A percentile compares a stretch with the other conserved stretches of the same genome.
Conservation (phyloP, 2,113 vertebrate genomes). For the Caloenas nicobarica region DNA sequence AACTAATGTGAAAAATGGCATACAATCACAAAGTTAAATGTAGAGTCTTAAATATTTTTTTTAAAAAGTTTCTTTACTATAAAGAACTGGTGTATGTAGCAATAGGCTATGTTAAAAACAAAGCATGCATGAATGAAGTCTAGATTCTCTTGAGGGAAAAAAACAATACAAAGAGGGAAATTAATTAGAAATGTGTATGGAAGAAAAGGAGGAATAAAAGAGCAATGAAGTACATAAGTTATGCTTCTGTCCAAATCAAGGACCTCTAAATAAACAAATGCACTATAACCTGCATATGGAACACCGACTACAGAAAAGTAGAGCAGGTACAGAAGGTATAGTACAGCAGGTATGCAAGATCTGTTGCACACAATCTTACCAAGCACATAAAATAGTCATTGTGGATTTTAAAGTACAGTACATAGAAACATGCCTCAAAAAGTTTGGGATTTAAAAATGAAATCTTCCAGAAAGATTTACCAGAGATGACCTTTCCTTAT, state of each 20-base stretch:
- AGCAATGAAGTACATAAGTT: background rate
- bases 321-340: background rate
- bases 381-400: background rate
- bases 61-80: background rate
- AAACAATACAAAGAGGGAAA: background rate
- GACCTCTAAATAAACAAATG: background rate
- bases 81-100: background rate
- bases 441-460: background rate
- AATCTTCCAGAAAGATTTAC: background rate
- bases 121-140: background rate
- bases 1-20: background rate
- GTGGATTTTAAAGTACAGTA: background rate
- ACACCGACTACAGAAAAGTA: background rate
- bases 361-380: background rate
- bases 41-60: background rate
- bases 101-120: background rate
- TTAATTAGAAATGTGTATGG: background rate
- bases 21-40: background rate
- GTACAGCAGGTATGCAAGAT: background rate
- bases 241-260: background rate
- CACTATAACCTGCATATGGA: background rate
- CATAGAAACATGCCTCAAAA: background rate
- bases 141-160: background rate
- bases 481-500: background rate
- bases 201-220: background rate